phyloP scores from a whole-genome alignment of 2,888 invertebrate genomes.

The Anthophora plumipes region DNA sequence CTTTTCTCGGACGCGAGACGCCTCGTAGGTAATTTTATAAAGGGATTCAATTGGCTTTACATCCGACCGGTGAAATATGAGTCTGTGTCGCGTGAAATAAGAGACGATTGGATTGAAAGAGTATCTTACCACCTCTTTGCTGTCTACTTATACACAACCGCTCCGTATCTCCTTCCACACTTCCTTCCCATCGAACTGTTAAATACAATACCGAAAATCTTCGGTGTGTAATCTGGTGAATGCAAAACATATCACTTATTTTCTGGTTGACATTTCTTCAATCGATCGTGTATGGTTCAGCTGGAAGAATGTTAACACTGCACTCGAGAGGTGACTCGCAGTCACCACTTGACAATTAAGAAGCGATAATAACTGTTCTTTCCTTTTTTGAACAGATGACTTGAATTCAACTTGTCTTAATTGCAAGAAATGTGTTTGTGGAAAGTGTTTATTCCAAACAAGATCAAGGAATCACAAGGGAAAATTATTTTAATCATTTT shows the following conservation, averaged over 20 bases:
- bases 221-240: neutral
- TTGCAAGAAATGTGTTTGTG: too few species aligned
- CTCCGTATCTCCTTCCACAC: constrained; percentile 17
- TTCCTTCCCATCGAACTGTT: constrained; percentile 25
- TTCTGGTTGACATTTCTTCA: too few species aligned
- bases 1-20: constrained; percentile 61
- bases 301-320: too few species aligned
- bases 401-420: too few species aligned
- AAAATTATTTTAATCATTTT: too few species aligned
- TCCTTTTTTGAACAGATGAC: too few species aligned
- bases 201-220: constrained; percentile 38
- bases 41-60: constrained; percentile 82
- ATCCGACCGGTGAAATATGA: constrained; percentile 80
- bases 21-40: constrained; percentile 78
- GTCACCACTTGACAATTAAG: too few species aligned
- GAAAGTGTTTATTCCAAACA: too few species aligned
- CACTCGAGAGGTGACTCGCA: too few species aligned
- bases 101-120: constrained; percentile 81
- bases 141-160: constrained; percentile 75
- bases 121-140: constrained; percentile 77
- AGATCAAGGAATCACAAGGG: too few species aligned
- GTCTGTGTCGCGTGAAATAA: constrained; percentile 80
- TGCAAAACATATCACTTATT: neutral
- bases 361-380: too few species aligned
- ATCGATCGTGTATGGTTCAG: too few species aligned